Conservation (phyloP, 2,113 vertebrate species). For the Falco punctatus region DNA sequence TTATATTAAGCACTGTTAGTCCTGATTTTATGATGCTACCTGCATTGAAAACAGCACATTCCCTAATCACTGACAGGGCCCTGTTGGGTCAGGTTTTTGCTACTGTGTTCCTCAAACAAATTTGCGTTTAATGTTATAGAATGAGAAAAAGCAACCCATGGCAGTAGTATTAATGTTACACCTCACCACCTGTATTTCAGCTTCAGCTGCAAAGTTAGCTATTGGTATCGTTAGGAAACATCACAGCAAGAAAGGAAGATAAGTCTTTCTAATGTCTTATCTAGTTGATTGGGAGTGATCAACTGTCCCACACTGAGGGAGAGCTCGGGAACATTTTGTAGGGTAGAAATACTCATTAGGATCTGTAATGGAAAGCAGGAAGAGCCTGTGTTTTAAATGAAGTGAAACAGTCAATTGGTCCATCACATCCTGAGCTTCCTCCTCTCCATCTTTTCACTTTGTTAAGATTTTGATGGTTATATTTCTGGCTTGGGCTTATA, state of each 20-base stretch:
- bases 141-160: not conserved
- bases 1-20: not conserved
- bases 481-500: not conserved
- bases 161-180: not conserved
- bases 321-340: not conserved
- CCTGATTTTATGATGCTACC: not conserved
- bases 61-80: not conserved
- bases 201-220: not conserved
- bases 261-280: not conserved
- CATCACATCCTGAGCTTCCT: not conserved
- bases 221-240: not conserved
- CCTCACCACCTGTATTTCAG: not conserved
- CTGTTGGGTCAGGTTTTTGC: not conserved
- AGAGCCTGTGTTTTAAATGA: not conserved
- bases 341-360: not conserved
- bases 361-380: not conserved
- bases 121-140: not conserved
- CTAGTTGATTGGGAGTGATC: not conserved
- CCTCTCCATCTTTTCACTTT: not conserved
- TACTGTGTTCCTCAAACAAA: not conserved
- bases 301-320: not conserved
- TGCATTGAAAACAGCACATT: not conserved
- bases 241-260: not conserved
- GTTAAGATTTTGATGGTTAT: not conserved
- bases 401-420: not conserved